Base-by-base conservation (phyloP, 1,140 invertebrate species). In the Caenorhabditis brenneri region DNA sequence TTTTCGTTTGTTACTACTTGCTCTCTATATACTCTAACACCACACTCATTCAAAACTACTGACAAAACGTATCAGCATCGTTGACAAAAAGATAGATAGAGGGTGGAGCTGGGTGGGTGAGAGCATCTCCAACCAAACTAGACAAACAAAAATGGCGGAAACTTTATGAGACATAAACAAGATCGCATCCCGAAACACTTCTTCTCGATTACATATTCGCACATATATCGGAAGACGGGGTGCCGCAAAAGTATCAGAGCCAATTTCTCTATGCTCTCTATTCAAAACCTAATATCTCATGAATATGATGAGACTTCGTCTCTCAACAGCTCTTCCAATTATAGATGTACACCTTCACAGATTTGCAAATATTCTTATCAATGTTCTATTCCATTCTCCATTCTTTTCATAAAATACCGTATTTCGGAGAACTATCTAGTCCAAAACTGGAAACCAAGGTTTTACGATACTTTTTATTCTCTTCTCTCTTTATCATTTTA, bases 181-280 rank as follows among this genome's bases (percentile, higher is more conserved):
- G 65, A 74, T 42, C 65, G 36, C 65, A 74, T 74, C 65, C 65
- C 65, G 65, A 74, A 74, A 74, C 65, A 74, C 65, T 74, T 74
- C 36, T 74, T 74, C 65, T 74, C 65, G 65, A 74, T 74, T 74
- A 74, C 65, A 74, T 74, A 74, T 74, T 74, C 65, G 65, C 65
- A 74, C 65, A 74, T 74, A 74, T 74, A 74, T 74, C 65, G 65
- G 65, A 74, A 74, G 65, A 74, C 65, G 65, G 36, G 36, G 65
- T 42, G 36, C 36, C 65, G 36, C 33, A 74, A 74, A 74, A 74
- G 65, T 74, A 74, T 74, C 65, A 74, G 65, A 74, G 65, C 65
- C 36, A 39, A n/a, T 74, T 46, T 31, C 36, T 74, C 33, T 42
- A 19, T 7, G 19, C 53, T 24, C 65, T 74, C 65, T n/a, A n/a